phyloP scores from a whole-genome alignment of 2,797 vertebrate species.

The Syndactyla subalaris region DNA sequence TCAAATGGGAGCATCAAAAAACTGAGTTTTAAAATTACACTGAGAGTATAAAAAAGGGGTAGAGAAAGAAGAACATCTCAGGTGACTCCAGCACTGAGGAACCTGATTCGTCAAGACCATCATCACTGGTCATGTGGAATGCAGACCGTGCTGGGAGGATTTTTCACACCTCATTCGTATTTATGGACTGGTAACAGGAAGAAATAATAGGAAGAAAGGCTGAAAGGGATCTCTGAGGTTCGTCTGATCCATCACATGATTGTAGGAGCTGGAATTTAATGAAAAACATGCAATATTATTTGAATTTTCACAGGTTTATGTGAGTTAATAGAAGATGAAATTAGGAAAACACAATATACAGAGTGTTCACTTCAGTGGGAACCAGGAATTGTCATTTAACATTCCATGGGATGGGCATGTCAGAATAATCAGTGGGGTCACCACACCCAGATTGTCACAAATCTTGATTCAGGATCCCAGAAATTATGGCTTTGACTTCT shows the following conservation, averaged over 20 bases:
- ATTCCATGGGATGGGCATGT: background rate
- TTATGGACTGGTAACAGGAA: background rate
- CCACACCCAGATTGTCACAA: background rate
- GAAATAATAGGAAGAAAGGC: background rate
- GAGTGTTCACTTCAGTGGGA: background rate
- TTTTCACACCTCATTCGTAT: background rate
- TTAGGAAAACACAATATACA: background rate
- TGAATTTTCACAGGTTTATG: background rate
- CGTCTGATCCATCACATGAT: no score
- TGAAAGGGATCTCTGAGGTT: background rate
- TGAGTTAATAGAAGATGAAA: background rate
- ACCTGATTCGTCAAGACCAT: no score
- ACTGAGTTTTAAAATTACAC: accelerated
- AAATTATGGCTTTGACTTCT: background rate
- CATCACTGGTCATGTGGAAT: accelerated
- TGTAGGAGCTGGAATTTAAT: no score
- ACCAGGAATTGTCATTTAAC: background rate
- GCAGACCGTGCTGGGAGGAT: background rate
- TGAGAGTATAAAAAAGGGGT: background rate
- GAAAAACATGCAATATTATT: no score
- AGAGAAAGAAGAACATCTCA: background rate
- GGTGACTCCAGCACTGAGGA: background rate
- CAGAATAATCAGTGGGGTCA: background rate
- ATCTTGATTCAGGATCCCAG: background rate
- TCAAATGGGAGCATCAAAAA: background rate